Evolutionary conservation across 1,140 invertebrate genomes (phyloP), one percentile per base, ranked within the genome.

Genomic region (Anastatus disparis): DNA sequence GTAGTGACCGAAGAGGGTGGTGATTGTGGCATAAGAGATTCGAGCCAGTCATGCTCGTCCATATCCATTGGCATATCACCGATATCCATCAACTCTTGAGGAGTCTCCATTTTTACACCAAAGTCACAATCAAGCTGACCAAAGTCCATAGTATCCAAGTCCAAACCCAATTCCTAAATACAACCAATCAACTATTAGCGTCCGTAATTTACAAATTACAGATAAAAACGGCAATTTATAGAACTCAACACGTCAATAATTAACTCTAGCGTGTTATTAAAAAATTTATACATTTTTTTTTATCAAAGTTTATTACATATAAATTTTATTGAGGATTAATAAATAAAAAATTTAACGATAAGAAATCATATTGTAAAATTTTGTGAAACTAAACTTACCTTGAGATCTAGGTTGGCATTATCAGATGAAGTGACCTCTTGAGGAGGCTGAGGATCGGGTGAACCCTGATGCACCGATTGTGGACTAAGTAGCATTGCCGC

Each of bases 11-110:
- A 81, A n/a, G 64, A 70, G 31, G n/a, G 42, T 63, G 77, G 59
- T 8, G 79, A 79, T 4, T 83, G 81, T 78, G 1, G 86, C 81
- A 92, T 88, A 42, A 92, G 84, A 1, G 89, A 90, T 64, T 93
- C 91, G 46, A 94, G 80, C 92, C 92, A 93, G 76, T 92, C 90
- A 0, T 89, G 85, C 74, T 90, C 89, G 73, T 93, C 92, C 81
- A 93, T 92, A 74, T 92, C 91, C 89, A 91, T 92, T 0, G 88
- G 85, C 77, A 89, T 86, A 13, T 86, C 84, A 10, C 81, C 82
- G 7, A 86, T 83, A 46, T 86, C 85, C 81, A 85, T 85, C 4
- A 87, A 66, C 65, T 88, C 87, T 53, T 82, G 80, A 0, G 78
- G 77, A 0, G 77, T 66, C 70, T 83, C 82, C 78, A 83, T 83